Percentiles rank a stretch among this genome's conserved stretches.
Evolutionary conservation across 2,888 invertebrate genomes (phyloP).

Genomic region (Tryphoninae sp.): DNA sequence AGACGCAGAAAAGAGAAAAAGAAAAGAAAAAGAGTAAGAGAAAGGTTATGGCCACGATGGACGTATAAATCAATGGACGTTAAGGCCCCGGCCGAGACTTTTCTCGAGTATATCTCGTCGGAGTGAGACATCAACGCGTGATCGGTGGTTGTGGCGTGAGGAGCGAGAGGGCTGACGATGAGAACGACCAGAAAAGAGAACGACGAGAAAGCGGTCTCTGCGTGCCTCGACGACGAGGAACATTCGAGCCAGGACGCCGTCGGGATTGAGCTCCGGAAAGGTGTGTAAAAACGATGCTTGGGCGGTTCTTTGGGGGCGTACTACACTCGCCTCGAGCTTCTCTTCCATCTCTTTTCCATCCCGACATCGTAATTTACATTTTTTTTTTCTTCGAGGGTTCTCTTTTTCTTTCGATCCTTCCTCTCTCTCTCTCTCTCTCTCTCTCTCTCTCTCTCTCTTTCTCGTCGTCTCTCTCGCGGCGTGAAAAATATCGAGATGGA

Average conservation of each 20-base stretch:
- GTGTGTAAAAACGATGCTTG: constrained; percentile 64
- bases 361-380: constrained; percentile 56
- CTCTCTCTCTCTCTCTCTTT: constrained; percentile 27
- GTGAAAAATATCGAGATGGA: constrained; percentile 14
- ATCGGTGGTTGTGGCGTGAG: constrained; percentile 45
- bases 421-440: constrained; percentile 25
- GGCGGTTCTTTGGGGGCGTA: constrained; percentile 59
- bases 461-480: constrained; percentile 7
- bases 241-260: constrained; percentile 46
- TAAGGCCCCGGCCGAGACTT: constrained; percentile 43
- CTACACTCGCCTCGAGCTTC: constrained; percentile 48
- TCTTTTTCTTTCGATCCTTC: constrained; percentile 8
- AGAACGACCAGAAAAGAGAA: not conserved
- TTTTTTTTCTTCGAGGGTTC: constrained; percentile 43
- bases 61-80: constrained; percentile 64
- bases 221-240: constrained; percentile 45
- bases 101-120: constrained; percentile 36
- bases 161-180: constrained; percentile 26
- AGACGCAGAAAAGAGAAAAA: constrained; percentile 8
- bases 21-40: constrained; percentile 31
- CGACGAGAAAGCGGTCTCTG: constrained; percentile 5
- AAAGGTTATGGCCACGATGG: constrained; percentile 48
- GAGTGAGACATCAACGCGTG: constrained; percentile 63
- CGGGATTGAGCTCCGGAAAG: constrained; percentile 52
- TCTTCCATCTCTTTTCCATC: not conserved